Percentiles rank a stretch among this genome's conserved stretches.
phyloP scores from a whole-genome alignment of 64 coral and sea anemone species.

The Cladopsammia gracilis region DNA sequence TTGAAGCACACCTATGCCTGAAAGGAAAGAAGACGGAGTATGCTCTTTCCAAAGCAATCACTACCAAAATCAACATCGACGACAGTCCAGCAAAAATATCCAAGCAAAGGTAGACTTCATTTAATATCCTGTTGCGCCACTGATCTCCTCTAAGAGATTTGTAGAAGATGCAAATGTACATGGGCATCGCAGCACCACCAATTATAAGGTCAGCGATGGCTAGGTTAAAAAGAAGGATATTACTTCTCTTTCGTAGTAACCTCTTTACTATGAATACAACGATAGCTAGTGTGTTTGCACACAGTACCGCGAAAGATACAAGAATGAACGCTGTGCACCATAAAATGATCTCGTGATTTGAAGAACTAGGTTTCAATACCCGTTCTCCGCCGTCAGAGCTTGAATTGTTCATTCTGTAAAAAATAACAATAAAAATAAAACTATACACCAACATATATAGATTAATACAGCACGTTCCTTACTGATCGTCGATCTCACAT shows the following conservation, averaged over 20 bases:
- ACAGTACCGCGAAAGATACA: constrained; percentile 20
- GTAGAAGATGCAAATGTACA: constrained; percentile 52
- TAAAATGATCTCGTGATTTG: not conserved
- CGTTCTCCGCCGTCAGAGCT: not conserved
- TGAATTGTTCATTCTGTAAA: constrained; percentile 35
- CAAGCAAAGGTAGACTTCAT: constrained; percentile 14
- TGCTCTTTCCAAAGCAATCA: constrained; percentile 38
- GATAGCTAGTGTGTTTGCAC: constrained; percentile 45
- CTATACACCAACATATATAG: too few species aligned
- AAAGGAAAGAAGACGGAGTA: constrained; percentile 36
- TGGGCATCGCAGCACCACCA: constrained; percentile 53
- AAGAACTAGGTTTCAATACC: not conserved
- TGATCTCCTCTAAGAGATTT: not conserved
- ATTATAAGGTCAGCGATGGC: constrained; percentile 61
- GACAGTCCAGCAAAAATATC: constrained; percentile 44
- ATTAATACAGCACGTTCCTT: too few species aligned
- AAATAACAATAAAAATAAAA: not conserved
- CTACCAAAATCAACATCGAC: constrained; percentile 25
- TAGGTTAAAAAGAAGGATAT: constrained; percentile 57
- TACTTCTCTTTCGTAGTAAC: constrained; percentile 12
- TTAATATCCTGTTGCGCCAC: not conserved
- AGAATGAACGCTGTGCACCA: constrained; percentile 61
- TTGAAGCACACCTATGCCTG: not conserved
- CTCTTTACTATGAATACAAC: constrained; percentile 23
- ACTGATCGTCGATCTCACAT: too few species aligned